Evolutionary conservation across 2,113 vertebrate species (phyloP).

Genomic region (Aspiorhynchus laticeps): DNA sequence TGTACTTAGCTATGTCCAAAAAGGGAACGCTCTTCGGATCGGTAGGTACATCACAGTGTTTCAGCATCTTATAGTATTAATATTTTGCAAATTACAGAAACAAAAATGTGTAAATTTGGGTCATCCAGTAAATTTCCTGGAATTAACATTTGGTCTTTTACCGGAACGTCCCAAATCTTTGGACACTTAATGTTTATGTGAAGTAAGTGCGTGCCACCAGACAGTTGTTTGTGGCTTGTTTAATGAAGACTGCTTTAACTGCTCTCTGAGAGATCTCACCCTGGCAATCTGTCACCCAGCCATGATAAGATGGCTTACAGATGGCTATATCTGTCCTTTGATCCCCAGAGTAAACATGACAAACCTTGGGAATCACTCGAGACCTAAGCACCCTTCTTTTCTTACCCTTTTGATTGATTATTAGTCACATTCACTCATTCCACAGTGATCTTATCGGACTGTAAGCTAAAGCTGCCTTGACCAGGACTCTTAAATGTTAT

Average conservation of each 20-base stretch:
- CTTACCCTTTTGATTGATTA: constrained; percentile 53
- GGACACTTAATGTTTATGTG: constrained; percentile 61
- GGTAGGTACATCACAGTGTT: constrained; percentile 75
- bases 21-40: constrained; percentile 89
- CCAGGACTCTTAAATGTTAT: constrained; percentile 19
- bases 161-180: not conserved
- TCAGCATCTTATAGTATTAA: not conserved
- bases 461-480: constrained; percentile 29
- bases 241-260: constrained; percentile 63
- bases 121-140: not conserved
- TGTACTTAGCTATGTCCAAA: constrained; percentile 94
- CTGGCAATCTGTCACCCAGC: constrained; percentile 63
- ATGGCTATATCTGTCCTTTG: constrained; percentile 16
- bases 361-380: constrained; percentile 49
- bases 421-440: constrained; percentile 57
- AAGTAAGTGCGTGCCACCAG: constrained; percentile 69
- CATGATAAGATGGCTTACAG: constrained; percentile 61
- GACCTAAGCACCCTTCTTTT: constrained; percentile 47
- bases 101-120: not conserved
- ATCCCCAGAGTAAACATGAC: constrained; percentile 57
- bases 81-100: not conserved
- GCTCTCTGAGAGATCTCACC: constrained; percentile 60
- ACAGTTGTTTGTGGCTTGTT: constrained; percentile 62
- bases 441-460: constrained; percentile 56
- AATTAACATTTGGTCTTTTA: not conserved